Percentiles rank a stretch among this genome's conserved stretches.
These are phyloP conservation scores for Pentalonia nigronervosa DNA, from an alignment of 1,140 invertebrate species.

Conservation along the genomic window DNA sequence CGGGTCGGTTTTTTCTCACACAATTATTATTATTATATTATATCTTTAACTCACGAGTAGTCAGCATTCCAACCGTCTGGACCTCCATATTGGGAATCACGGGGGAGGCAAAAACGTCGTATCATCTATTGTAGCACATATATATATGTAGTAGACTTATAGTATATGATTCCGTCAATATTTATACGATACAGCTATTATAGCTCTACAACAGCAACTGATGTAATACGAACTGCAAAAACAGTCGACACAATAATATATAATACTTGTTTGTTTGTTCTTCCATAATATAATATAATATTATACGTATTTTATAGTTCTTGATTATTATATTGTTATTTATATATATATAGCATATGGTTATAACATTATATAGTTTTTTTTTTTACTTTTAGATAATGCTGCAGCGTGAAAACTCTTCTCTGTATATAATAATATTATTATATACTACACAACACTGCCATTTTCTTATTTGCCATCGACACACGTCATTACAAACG, in stretches of 20 bases:
- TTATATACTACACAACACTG: background rate
- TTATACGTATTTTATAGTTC: background rate
- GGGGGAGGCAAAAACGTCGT: constrained; percentile 29
- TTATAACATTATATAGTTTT: no score
- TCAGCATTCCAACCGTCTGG: constrained; percentile 39
- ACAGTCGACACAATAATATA: constrained; percentile 37
- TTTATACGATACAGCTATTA: constrained; percentile 2
- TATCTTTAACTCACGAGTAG: background rate
- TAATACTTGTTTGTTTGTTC: constrained; percentile 45
- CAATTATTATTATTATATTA: background rate
- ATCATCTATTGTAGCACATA: background rate
- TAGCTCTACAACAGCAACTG: background rate
- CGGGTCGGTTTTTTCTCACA: background rate
- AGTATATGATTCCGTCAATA: constrained; percentile 11
- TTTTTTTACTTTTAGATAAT: background rate
- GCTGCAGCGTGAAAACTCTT: background rate
- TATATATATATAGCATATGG: background rate
- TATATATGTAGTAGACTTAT: no score
- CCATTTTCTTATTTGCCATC: constrained; percentile 36
- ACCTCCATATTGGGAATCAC: constrained; percentile 42
- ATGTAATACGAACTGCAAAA: constrained; percentile 34
- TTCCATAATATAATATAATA: background rate
- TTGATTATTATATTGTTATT: background rate
- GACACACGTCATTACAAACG: constrained; percentile 33
- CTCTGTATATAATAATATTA: background rate